Conservation (phyloP, 1,140 invertebrate genomes). For the Sarcophaga bullata region DNA sequence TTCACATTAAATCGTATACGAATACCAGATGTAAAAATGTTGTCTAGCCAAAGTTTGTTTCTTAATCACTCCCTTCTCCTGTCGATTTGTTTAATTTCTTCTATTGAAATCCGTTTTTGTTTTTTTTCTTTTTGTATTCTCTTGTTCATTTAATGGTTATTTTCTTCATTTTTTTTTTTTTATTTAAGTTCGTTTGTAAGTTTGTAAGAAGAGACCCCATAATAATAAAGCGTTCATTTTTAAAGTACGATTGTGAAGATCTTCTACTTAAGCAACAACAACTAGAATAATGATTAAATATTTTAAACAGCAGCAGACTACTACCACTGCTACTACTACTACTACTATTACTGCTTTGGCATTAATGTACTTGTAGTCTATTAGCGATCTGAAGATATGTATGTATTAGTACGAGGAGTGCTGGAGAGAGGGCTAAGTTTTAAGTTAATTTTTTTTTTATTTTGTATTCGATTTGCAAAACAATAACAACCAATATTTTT, state of each 20-base stretch:
- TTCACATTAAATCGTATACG: too few relatives aligned
- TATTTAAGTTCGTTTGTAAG: neutral
- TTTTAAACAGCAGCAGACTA: constrained; percentile 25
- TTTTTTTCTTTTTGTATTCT: constrained; percentile 2
- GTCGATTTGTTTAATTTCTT: neutral
- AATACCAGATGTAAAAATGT: constrained; percentile 1
- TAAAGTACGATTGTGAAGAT: neutral
- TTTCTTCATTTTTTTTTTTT: constrained; percentile 1
- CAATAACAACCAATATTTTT: neutral
- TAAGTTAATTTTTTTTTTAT: neutral
- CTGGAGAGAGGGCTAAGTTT: neutral
- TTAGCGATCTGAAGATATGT: constrained; percentile 44
- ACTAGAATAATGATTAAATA: neutral
- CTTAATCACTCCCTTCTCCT: neutral
- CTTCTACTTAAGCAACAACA: neutral
- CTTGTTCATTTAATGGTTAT: neutral
- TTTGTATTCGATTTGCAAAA: constrained; percentile 31
- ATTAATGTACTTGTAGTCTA: constrained; percentile 43
- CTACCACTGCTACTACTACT: neutral
- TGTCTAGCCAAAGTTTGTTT: neutral
- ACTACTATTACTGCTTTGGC: constrained; percentile 27
- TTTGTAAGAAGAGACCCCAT: neutral
- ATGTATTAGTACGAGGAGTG: constrained; percentile 42
- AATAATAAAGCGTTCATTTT: constrained; percentile 2
- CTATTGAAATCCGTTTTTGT: constrained; percentile 12